These are phyloP conservation scores for Philereme transversata DNA, from an alignment of 2,888 invertebrate genomes.

Conservation along the genomic window DNA sequence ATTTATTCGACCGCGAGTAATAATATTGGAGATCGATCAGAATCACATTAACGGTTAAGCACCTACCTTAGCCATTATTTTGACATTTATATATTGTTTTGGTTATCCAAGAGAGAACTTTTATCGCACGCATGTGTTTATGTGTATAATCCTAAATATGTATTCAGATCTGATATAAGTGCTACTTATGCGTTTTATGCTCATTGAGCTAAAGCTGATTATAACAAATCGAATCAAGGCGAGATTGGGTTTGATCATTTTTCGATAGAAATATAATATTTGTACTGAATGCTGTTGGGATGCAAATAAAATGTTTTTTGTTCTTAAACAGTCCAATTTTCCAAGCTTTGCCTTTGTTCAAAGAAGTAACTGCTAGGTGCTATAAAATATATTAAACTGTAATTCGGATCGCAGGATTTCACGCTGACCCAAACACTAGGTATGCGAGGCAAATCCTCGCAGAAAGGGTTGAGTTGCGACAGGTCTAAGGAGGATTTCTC, in stretches of 20 bases:
- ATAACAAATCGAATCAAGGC: neutral
- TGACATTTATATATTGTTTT: slow-evolving; percentile 17
- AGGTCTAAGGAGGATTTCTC: slow-evolving; percentile 80
- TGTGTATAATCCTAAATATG: neutral
- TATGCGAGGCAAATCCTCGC: slow-evolving; percentile 76
- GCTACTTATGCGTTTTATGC: neutral
- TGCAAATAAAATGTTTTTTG: neutral
- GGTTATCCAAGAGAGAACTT: neutral
- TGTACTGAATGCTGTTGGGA: neutral
- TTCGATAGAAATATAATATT: neutral
- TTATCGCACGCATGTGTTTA: neutral
- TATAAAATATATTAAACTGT: slow-evolving; percentile 59
- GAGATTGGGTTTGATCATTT: neutral
- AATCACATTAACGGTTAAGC: slow-evolving; percentile 72
- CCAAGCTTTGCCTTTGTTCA: slow-evolving; percentile 11
- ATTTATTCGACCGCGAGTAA: slow-evolving; percentile 67
- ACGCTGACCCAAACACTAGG: slow-evolving; percentile 82
- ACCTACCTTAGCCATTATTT: slow-evolving; percentile 46
- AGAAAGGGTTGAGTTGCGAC: slow-evolving; percentile 80
- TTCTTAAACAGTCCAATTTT: slow-evolving; percentile 3
- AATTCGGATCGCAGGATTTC: slow-evolving; percentile 73
- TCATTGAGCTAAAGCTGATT: neutral
- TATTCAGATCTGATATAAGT: neutral
- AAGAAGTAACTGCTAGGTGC: slow-evolving; percentile 30
- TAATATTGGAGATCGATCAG: slow-evolving; percentile 77